Base-by-base conservation (phyloP, 2,113 vertebrate genomes). In the Paracanthobrama guichenoti region DNA sequence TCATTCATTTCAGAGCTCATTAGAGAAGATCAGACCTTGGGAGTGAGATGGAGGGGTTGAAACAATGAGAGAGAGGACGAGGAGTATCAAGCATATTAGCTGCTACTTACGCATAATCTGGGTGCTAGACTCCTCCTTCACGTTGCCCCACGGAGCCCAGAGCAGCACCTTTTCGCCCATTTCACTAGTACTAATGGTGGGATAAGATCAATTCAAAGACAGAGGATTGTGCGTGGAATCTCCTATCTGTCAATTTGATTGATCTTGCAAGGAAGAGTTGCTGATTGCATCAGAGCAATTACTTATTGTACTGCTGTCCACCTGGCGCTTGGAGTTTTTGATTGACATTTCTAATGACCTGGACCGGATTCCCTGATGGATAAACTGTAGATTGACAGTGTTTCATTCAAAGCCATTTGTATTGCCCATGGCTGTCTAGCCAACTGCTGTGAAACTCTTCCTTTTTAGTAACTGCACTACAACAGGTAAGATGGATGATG, bases 121-220 rank as follows among this genome's bases (percentile, higher is more conserved):
- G 66, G 90, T 79, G 22, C 22, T 79, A 92, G 92, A 91, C 93
- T 94, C 94, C 94, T 87, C 94, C 90, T 88, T 69, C 20, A 12
- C 64, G 77, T 84, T 85, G 55, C 69, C 87, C 88, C 88, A 89
- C 86, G 85, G 84, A 89, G 82, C 35, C 85, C 87, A 81, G 81
- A 85, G 80, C 85, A 90, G 90, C 76, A 88, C 81, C 88, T 91
- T 46, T 86, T 88, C 86, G 80, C 89, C 86, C 90, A 91, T 90
- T 88, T 57, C 67, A 50, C 89, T 82, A 83, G 53, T 85, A 82
- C 82, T 73, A 78, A 82, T 89, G 86, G 86, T 89, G 90, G 86
- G 84, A 85, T 85, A 66, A 82, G 80, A 84, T 77, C 59, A 26
- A 66, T 80, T 75, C 67, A 82, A 62, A 77, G 78, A 82, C 44